phyloP scores from a whole-genome alignment of 2,797 vertebrate species.

The Lagocephalus sceleratus region DNA sequence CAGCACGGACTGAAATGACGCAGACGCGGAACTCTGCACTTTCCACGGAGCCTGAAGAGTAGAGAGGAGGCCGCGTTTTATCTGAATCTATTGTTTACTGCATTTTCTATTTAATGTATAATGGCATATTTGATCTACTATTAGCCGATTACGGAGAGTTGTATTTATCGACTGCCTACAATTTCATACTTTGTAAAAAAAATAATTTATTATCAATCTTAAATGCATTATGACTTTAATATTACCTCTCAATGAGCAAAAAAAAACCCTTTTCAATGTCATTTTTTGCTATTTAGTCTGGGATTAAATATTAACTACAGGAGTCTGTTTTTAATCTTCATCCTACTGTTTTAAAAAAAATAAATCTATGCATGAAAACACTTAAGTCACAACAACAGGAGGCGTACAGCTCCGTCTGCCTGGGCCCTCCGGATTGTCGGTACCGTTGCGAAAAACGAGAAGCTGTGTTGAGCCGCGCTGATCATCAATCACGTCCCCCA shows the following conservation, averaged over 20 bases:
- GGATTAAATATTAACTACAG: conserved; percentile 37
- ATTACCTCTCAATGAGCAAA: not conserved
- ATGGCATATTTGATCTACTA: no score
- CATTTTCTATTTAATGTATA: no score
- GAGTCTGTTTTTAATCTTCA: not conserved
- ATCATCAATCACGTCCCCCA: conserved; percentile 60
- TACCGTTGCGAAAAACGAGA: conserved; percentile 39
- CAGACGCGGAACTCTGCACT: conserved; percentile 18
- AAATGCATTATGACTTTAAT: not conserved
- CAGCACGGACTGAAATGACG: conserved; percentile 90
- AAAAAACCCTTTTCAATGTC: not conserved
- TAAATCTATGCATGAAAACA: no score
- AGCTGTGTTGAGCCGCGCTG: conserved; percentile 30
- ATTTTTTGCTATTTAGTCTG: conserved; percentile 4
- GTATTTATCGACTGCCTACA: conserved; percentile 40
- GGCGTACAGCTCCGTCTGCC: not conserved
- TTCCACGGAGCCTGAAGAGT: conserved; percentile 4
- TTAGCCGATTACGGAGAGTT: conserved; percentile 26
- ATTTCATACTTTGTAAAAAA: not conserved
- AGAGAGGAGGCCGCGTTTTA: conserved; percentile 1
- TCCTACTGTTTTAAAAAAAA: not conserved
- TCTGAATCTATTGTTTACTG: conserved; percentile 12
- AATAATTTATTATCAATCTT: conserved; percentile 3
- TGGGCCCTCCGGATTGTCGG: conserved; percentile 5
- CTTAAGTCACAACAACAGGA: no score